phyloP scores from a whole-genome alignment of 2,888 invertebrate genomes.

The Muschampia plurimacula region DNA sequence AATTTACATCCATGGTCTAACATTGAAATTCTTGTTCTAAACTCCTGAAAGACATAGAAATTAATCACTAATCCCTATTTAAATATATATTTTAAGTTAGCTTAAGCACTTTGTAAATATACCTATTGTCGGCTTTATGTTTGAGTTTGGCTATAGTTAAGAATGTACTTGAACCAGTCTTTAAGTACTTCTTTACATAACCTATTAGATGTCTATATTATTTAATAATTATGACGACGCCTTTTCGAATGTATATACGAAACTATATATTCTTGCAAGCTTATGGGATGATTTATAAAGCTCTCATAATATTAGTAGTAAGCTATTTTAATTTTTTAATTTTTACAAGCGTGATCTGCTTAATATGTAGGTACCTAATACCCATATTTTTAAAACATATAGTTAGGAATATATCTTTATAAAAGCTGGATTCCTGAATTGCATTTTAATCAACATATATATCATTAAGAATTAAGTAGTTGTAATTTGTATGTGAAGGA shows the following conservation, averaged over 20 bases:
- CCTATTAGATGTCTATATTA: constrained; percentile 21
- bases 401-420: constrained; percentile 39
- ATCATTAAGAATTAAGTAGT: constrained; percentile 5
- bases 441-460: constrained; percentile 47
- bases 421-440: constrained; percentile 48
- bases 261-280: constrained; percentile 31
- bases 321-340: constrained; percentile 40
- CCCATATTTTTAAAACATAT: constrained; percentile 28
- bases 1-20: neutral
- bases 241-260: constrained; percentile 30
- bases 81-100: constrained; percentile 21
- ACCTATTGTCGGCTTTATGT: constrained; percentile 18
- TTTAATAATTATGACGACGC: constrained; percentile 19
- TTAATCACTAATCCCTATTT: constrained; percentile 15
- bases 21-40: neutral
- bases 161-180: constrained; percentile 63
- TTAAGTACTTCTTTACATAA: constrained; percentile 66
- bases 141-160: constrained; percentile 53
- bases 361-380: constrained; percentile 37
- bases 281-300: constrained; percentile 34
- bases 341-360: constrained; percentile 43
- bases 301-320: constrained; percentile 28
- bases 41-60: neutral
- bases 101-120: constrained; percentile 46
- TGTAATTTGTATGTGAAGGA: constrained; percentile 25